These are phyloP conservation scores for Muscicapa striata DNA, from an alignment of 2,797 vertebrate species.

Conservation along the genomic window DNA sequence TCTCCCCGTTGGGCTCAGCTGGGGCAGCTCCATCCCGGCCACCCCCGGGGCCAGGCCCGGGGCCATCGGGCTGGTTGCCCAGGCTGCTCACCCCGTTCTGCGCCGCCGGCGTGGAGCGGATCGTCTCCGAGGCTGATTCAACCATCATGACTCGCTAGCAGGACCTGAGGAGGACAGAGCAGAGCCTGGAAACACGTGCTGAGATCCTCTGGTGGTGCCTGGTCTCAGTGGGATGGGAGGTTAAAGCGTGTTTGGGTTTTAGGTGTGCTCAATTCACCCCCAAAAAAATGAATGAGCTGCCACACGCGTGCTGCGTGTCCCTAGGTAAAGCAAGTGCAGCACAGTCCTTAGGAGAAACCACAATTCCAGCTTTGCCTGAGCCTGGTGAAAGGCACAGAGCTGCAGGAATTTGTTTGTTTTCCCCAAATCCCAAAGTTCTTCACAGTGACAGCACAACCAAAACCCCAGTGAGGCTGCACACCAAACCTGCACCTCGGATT, in stretches of 20 bases:
- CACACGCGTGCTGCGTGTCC: accelerated
- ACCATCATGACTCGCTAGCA: constrained; percentile 95
- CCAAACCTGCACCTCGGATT: accelerated
- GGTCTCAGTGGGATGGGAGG: accelerated
- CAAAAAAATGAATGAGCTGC: neutral
- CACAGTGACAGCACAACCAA: neutral
- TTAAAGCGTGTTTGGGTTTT: accelerated
- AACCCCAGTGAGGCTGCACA: neutral
- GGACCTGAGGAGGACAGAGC: constrained; percentile 59
- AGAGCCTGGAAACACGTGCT: neutral
- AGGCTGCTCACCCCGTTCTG: constrained; percentile 98
- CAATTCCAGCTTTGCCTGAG: neutral
- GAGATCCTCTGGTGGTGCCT: accelerated
- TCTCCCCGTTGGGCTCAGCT: constrained; percentile 87
- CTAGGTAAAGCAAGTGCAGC: neutral
- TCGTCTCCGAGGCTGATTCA: constrained; percentile 99
- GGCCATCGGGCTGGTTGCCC: constrained; percentile 88
- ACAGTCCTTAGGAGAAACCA: accelerated
- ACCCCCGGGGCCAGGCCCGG: constrained; percentile 71
- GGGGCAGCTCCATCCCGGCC: constrained; percentile 82
- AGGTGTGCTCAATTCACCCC: accelerated
- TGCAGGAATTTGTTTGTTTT: neutral
- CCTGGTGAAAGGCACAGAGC: neutral
- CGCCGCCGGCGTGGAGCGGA: constrained; percentile 92
- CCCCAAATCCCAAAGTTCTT: neutral